Evolutionary conservation across 2,888 invertebrate genomes (phyloP).

Genomic region (Allolobophora icterica): DNA sequence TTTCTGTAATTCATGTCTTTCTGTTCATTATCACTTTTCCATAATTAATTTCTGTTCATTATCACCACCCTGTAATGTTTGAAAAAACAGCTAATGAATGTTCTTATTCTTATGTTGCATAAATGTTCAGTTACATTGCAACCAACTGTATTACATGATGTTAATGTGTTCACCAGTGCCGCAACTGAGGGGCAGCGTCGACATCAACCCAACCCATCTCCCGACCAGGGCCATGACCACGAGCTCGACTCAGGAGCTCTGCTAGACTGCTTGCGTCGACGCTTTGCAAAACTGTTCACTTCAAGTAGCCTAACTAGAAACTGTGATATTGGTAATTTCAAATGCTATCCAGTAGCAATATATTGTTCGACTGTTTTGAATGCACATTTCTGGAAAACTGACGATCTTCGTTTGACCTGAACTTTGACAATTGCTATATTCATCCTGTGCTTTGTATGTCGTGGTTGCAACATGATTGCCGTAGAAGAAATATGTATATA

Average conservation of each 20-base stretch:
- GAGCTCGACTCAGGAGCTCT: background rate
- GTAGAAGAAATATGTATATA: too few relatives aligned
- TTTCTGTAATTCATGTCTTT: too few relatives aligned
- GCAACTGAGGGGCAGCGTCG: background rate
- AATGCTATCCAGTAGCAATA: background rate
- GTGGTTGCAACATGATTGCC: background rate
- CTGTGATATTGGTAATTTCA: slow-evolving; percentile 13
- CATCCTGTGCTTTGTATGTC: background rate
- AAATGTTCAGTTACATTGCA: too few relatives aligned
- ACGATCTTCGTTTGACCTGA: background rate
- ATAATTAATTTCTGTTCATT: too few relatives aligned
- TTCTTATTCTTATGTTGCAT: too few relatives aligned
- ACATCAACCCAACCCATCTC: background rate
- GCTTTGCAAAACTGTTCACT: background rate
- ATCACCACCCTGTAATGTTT: too few relatives aligned
- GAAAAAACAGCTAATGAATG: too few relatives aligned
- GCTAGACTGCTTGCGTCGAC: background rate
- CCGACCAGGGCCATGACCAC: background rate
- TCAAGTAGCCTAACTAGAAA: background rate
- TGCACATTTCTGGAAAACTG: too few relatives aligned
- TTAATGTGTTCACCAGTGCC: background rate
- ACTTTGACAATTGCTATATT: background rate
- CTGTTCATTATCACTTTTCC: too few relatives aligned
- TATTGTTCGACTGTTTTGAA: background rate
- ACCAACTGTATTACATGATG: background rate